Evolutionary conservation across 2,113 vertebrate species (phyloP), one percentile per base, ranked within the genome.

Genomic region (Seriola aureovittata): DNA sequence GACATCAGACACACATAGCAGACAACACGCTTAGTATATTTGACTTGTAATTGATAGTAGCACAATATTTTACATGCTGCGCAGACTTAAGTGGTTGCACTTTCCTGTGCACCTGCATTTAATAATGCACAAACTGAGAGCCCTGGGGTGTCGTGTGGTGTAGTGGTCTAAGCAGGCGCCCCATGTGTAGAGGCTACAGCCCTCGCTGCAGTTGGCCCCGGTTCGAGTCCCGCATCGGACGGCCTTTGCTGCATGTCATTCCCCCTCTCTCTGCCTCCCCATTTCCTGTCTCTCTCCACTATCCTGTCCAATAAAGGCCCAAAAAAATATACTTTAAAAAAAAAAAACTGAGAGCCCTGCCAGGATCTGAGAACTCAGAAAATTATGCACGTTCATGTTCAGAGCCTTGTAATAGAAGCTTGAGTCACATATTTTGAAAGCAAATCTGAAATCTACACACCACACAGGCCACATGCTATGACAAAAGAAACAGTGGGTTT

Each of bases 321-420:
- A 23, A 23, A 23, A 23, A 23, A 23, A 23, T 23, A 23, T 23
- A 23, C 23, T 23, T 23, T 23, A 23, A 23, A 23, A 23, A 23
- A 23, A 23, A 23, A 23, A 1, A 29, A 59, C 62, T 62, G 14
- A 68, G 42, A 60, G 52, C 34, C 32, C 5, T 12, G 29, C 60
- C 54, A 74, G 29, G 36, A 73, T 17, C 8, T 52, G 55, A 67
- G 52, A 62, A 14, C 69, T 25, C 25, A 55, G 21, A 46, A 63
- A 52, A 62, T 74, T 1, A 69, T 19, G 66, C 29, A 64, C 12
- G 4, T 70, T 67, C 54, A 55, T 70, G 29, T 38, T 75, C 23
- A 68, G 62, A 38, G n/a, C n/a, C 50, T 29, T 42, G 25, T 32
- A 52, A 60, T 29, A n/a, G 17, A 16, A 67, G 42, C 62, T 32